A percentile compares a stretch with the other conserved stretches of the same genome.
These are phyloP conservation scores for Acinonyx jubatus DNA, from an alignment of 2,113 vertebrate species.

Conservation along the genomic window DNA sequence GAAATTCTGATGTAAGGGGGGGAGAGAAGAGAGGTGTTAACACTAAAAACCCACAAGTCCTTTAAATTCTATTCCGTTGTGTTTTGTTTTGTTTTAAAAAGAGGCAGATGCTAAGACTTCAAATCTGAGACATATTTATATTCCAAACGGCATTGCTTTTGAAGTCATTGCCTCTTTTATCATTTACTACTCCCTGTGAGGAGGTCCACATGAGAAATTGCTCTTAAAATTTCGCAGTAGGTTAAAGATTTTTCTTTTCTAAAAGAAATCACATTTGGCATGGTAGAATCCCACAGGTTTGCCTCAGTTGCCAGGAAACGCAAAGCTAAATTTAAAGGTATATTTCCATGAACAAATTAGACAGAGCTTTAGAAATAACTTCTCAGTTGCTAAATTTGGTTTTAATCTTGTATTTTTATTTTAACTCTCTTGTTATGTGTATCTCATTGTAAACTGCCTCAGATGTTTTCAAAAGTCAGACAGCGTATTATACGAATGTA, in stretches of 20 bases:
- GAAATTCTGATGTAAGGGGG: neutral
- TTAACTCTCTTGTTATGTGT: neutral
- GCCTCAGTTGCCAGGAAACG: constrained; percentile 67
- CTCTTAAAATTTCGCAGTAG: neutral
- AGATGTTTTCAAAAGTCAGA: neutral
- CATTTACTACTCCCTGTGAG: neutral
- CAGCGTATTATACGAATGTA: neutral
- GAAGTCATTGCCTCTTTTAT: neutral
- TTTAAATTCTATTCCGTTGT: constrained; percentile 5
- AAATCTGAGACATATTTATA: neutral
- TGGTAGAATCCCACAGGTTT: constrained; percentile 36
- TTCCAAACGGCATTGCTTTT: neutral
- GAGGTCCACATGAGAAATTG: constrained; percentile 24
- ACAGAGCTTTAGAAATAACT: constrained; percentile 30
- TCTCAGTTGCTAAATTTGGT: neutral
- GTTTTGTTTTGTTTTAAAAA: neutral
- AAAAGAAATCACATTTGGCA: constrained; percentile 32
- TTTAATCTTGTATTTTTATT: constrained; percentile 17
- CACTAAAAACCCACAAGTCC: neutral
- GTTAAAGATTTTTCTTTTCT: neutral
- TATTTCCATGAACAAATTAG: constrained; percentile 48
- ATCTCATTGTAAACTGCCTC: neutral
- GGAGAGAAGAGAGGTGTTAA: neutral
- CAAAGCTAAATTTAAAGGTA: constrained; percentile 58
- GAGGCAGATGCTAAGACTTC: neutral